Evolutionary conservation across 2,797 vertebrate species (phyloP).

Genomic region (Gymnothorax javanicus): DNA sequence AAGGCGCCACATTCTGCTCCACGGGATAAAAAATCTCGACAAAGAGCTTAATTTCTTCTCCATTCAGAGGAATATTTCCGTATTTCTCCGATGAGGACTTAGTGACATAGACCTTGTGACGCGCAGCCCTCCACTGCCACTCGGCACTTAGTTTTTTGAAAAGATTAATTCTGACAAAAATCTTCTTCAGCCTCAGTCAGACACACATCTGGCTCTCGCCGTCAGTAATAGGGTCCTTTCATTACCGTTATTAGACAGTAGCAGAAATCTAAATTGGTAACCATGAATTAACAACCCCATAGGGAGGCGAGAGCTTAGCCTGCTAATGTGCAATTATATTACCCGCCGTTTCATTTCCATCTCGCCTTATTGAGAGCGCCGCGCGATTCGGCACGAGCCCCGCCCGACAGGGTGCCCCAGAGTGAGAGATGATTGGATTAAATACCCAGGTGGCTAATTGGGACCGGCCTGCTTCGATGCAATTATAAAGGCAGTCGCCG

Average conservation of each 20-base stretch:
- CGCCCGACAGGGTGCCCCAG: slow-evolving; percentile 4
- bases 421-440: slow-evolving; percentile 30
- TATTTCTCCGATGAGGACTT: slow-evolving; percentile 33
- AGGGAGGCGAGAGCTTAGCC: slow-evolving; percentile 51
- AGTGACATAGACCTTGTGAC: slow-evolving; percentile 28
- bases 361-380: slow-evolving; percentile 41
- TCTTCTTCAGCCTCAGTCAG: slow-evolving; percentile 34
- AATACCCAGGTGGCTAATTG: slow-evolving; percentile 40
- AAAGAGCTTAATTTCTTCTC: slow-evolving; percentile 6
- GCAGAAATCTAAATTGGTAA: slow-evolving; percentile 62
- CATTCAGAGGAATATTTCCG: background rate
- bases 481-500: slow-evolving; percentile 19
- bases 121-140: slow-evolving; percentile 33
- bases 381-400: background rate
- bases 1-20: slow-evolving; percentile 10
- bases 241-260: slow-evolving; percentile 55
- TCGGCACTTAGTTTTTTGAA: slow-evolving; percentile 28
- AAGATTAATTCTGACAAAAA: slow-evolving; percentile 35
- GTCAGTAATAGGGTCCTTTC: slow-evolving; percentile 40
- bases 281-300: slow-evolving; percentile 60
- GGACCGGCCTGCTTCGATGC: slow-evolving; percentile 35
- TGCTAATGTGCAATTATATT: slow-evolving; percentile 60
- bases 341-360: slow-evolving; percentile 45
- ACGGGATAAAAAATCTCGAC: slow-evolving; percentile 28
- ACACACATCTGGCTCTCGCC: slow-evolving; percentile 39